Evolutionary conservation across 2,797 vertebrate species (phyloP).

Genomic region (Tiaroga cobitis): DNA sequence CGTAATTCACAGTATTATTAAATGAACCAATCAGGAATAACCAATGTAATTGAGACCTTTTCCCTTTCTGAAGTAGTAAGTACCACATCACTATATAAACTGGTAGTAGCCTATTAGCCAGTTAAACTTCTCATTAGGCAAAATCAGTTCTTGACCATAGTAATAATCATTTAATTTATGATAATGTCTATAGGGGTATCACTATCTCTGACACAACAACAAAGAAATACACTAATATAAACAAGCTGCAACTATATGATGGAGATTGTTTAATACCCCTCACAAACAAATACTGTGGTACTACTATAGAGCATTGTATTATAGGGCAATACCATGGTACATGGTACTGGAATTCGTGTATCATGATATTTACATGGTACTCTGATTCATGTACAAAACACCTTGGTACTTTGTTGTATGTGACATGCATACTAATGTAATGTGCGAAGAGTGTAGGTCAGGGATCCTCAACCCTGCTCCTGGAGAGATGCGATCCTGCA

Average conservation of each 20-base stretch:
- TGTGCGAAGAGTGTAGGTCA: neutral
- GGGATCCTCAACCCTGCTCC: no score
- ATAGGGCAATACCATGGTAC: neutral
- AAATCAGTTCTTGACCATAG: neutral
- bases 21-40: neutral
- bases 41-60: neutral
- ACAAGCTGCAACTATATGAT: neutral
- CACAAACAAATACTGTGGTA: neutral
- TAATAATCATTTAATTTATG: neutral
- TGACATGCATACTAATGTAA: neutral
- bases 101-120: neutral
- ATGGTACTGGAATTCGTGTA: neutral
- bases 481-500: no score
- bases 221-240: neutral
- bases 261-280: neutral
- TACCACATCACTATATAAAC: neutral
- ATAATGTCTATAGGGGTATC: neutral
- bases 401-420: neutral
- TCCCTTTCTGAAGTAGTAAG: neutral
- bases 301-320: neutral
- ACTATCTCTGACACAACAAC: neutral
- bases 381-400: neutral
- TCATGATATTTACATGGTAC: neutral
- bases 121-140: neutral
- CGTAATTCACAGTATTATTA: neutral